Conservation (phyloP, 2,797 vertebrate genomes). For the Gadopsis bispinosus region DNA sequence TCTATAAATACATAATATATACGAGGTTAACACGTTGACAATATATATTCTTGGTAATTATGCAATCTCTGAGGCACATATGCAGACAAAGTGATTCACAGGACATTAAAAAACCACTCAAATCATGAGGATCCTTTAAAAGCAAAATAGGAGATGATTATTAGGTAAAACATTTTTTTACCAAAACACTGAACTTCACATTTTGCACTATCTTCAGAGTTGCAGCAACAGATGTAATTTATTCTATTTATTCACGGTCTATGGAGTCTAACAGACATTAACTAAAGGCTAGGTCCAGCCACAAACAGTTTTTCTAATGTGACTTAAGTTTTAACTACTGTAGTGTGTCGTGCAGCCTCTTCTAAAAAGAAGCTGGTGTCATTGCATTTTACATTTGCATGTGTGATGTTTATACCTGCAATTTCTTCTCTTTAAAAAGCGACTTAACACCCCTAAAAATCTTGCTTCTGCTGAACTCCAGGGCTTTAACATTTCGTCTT, state of each 20-base stretch:
- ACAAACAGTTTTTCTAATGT: background rate
- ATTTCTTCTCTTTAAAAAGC: background rate
- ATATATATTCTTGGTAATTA: background rate
- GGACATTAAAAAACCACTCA: background rate
- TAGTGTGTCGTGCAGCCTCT: background rate
- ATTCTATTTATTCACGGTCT: background rate
- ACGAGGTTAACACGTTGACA: background rate
- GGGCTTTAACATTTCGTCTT: background rate
- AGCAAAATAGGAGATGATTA: background rate
- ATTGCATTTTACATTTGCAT: background rate
- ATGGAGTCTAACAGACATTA: background rate
- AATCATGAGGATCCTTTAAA: background rate
- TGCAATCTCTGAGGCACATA: background rate
- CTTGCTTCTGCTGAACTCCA: background rate
- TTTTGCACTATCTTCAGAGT: slow-evolving; percentile 5
- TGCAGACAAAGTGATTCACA: slow-evolving; percentile 7
- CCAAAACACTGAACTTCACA: background rate
- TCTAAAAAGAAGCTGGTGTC: background rate
- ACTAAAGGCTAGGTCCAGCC: background rate
- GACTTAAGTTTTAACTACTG: background rate
- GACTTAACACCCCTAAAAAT: background rate
- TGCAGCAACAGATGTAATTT: background rate
- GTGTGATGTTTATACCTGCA: background rate
- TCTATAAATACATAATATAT: slow-evolving; percentile 12
- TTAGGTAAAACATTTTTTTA: slow-evolving; percentile 6